phyloP scores from a whole-genome alignment of 64 coral and sea anemone genomes.

The Stichodactyla mertensii region DNA sequence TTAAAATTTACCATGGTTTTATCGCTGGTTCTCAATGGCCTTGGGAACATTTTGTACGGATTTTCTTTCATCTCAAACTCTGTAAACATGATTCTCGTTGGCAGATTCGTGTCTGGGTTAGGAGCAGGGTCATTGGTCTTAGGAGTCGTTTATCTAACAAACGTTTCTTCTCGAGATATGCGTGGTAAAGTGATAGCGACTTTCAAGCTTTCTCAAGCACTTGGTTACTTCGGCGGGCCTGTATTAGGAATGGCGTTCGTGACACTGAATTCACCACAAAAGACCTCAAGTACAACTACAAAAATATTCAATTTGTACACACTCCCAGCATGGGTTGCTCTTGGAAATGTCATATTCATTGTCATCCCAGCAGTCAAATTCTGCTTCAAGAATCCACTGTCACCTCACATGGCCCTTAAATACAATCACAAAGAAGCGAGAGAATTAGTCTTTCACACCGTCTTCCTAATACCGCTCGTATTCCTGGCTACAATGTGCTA shows the following conservation, averaged over 20 bases:
- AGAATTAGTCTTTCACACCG: slow-evolving; percentile 55
- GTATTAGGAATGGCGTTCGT: slow-evolving; percentile 63
- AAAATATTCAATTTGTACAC: slow-evolving; percentile 83
- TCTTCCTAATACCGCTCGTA: slow-evolving; percentile 40
- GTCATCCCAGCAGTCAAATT: slow-evolving; percentile 65
- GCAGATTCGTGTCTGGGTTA: slow-evolving; percentile 81
- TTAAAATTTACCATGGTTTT: slow-evolving; percentile 78
- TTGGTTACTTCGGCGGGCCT: slow-evolving; percentile 78
- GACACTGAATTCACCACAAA: slow-evolving; percentile 3
- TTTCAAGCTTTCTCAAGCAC: slow-evolving; percentile 80
- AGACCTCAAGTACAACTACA: slow-evolving; percentile 4
- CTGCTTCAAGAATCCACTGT: slow-evolving; percentile 86
- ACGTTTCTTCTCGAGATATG: slow-evolving; percentile 65
- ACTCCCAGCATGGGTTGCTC: slow-evolving; percentile 71
- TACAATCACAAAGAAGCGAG: slow-evolving; percentile 84
- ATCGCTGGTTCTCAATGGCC: slow-evolving; percentile 61
- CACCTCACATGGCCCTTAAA: slow-evolving; percentile 87
- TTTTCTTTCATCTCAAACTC: slow-evolving; percentile 65
- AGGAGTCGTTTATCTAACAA: slow-evolving; percentile 79
- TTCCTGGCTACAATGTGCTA: slow-evolving; percentile 78
- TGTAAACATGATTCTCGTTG: slow-evolving; percentile 55
- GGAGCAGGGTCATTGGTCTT: slow-evolving; percentile 70
- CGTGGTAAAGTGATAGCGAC: slow-evolving; percentile 72
- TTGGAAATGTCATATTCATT: slow-evolving; percentile 58
- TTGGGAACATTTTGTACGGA: slow-evolving; percentile 78